These are phyloP conservation scores for Drosophila chauvacae DNA, from an alignment of 1,140 invertebrate species.

Conservation along the genomic window DNA sequence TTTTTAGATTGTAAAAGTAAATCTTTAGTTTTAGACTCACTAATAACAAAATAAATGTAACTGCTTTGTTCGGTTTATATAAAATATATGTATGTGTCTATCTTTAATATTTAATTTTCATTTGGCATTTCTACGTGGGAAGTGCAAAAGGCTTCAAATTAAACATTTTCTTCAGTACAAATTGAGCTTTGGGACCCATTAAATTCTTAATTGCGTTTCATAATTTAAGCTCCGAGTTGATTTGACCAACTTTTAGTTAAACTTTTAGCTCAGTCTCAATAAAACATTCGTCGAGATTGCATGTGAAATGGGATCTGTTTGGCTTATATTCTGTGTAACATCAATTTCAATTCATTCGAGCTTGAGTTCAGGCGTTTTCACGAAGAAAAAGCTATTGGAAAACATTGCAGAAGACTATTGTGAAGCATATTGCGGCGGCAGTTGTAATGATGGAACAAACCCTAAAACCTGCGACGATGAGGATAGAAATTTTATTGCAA, in stretches of 20 bases:
- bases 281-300: no score
- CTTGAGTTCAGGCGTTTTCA: neutral
- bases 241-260: no score
- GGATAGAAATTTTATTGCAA: conserved; percentile 2
- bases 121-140: neutral
- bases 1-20: neutral
- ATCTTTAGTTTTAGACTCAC: neutral
- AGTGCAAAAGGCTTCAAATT: neutral
- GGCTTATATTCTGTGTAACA: neutral
- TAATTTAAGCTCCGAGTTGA: no score
- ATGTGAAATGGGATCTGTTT: neutral
- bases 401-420: conserved; percentile 5
- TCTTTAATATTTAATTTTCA: neutral
- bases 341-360: neutral
- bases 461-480: conserved; percentile 4
- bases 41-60: neutral
- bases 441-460: neutral
- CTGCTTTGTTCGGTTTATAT: neutral
- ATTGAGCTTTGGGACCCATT: conserved; percentile 17
- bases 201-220: neutral
- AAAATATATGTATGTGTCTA: no score
- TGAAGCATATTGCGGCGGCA: neutral
- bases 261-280: neutral
- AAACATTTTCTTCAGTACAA: no score
- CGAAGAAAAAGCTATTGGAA: neutral